Evolutionary conservation across 2,113 vertebrate species (phyloP).

Genomic region (Phasianus colchicus): DNA sequence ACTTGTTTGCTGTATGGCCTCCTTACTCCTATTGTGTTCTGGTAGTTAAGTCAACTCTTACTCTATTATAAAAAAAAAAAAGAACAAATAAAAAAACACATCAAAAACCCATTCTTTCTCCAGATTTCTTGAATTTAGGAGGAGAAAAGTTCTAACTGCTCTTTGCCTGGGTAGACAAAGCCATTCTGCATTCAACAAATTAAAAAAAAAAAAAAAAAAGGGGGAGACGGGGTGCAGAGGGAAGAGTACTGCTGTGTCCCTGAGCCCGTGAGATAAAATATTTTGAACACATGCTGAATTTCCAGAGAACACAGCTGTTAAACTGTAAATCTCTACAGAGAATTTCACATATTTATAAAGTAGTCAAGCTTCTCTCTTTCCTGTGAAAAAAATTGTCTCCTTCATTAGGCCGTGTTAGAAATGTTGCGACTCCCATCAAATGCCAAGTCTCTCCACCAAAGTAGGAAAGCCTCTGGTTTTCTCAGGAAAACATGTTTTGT

Average conservation of each 20-base stretch:
- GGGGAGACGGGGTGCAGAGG: no score
- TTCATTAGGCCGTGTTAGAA: neutral
- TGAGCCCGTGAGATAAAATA: neutral
- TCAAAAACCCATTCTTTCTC: rapidly evolving
- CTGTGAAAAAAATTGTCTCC: neutral
- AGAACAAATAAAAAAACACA: neutral
- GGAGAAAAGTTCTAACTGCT: neutral
- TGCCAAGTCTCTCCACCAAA: neutral
- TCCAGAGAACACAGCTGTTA: neutral
- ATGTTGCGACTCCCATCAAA: neutral
- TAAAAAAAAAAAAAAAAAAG: neutral
- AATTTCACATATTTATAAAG: neutral
- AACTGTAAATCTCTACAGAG: neutral
- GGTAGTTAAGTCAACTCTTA: neutral
- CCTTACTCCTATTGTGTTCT: neutral
- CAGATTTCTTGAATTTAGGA: neutral
- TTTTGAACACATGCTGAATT: neutral
- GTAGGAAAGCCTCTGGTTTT: neutral
- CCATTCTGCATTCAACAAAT: neutral
- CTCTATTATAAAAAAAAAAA: neutral
- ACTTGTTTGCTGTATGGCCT: neutral
- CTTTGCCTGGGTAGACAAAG: neutral
- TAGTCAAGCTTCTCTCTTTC: neutral
- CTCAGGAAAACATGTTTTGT: neutral
- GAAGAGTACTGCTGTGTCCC: neutral